phyloP scores from a whole-genome alignment of 2,113 vertebrate genomes.

The Podiceps cristatus region DNA sequence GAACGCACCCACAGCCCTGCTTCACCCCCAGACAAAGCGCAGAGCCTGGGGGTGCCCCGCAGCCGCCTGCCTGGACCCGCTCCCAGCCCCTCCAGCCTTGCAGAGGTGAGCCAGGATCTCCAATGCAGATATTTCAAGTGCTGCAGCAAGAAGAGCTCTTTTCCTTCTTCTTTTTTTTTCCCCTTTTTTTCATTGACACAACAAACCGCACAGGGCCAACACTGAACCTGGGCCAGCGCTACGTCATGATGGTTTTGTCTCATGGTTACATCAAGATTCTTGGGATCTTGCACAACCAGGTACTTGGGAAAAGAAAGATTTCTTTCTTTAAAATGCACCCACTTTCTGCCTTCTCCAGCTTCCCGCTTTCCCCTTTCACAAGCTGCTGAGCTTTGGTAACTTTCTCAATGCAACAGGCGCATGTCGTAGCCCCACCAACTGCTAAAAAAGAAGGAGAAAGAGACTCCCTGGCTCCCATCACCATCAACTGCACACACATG shows the following conservation, averaged over 20 bases:
- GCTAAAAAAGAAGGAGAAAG: background rate
- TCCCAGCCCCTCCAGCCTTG: background rate
- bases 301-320: background rate
- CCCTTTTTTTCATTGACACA: background rate
- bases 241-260: background rate
- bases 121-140: background rate
- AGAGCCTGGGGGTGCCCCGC: background rate
- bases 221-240: background rate
- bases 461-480: background rate
- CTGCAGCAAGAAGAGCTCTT: background rate
- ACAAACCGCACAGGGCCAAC: background rate
- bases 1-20: background rate
- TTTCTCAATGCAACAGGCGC: constrained; percentile 18
- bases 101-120: background rate
- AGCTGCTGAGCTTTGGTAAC: background rate
- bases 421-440: fast-evolving
- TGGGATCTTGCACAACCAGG: background rate
- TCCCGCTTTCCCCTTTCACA: background rate
- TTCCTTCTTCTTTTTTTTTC: background rate
- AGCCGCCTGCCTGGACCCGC: background rate
- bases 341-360: background rate
- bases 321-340: background rate
- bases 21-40: background rate
- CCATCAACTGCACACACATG: background rate
- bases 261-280: background rate